Conservation (phyloP, 1,140 invertebrate genomes). For the Drosophila funebris region DNA sequence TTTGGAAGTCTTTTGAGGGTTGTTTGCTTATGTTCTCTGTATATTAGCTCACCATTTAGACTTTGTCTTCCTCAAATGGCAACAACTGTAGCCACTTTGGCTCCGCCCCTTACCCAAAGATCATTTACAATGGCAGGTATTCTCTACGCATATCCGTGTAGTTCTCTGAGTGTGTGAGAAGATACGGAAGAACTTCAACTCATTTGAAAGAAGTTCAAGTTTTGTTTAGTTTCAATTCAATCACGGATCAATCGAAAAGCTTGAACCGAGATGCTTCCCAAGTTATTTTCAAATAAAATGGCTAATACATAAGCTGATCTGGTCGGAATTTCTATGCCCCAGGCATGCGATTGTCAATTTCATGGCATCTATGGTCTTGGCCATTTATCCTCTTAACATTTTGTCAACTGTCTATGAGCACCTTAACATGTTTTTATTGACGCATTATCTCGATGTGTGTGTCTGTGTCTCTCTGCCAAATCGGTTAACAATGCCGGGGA, state of each 20-base stretch:
- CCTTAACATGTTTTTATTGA: conserved; percentile 76
- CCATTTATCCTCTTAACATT: conserved; percentile 26
- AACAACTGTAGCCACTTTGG: conserved; percentile 77
- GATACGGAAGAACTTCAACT: too few relatives aligned
- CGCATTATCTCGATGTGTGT: conserved; percentile 53
- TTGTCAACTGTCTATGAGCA: conserved; percentile 48
- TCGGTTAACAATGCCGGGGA: conserved; percentile 51
- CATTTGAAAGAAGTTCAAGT: too few relatives aligned
- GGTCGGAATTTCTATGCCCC: not conserved
- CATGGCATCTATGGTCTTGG: conserved; percentile 43
- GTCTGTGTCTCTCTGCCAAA: conserved; percentile 51
- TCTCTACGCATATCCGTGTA: not conserved
- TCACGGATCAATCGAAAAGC: too few relatives aligned
- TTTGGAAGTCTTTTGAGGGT: conserved; percentile 76
- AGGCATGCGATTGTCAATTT: conserved; percentile 33
- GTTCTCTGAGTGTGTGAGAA: not conserved
- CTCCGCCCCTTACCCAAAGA: conserved; percentile 72
- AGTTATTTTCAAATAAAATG: too few relatives aligned
- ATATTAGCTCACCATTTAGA: conserved; percentile 77
- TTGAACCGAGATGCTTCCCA: too few relatives aligned
- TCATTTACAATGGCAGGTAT: conserved; percentile 65
- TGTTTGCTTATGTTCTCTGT: conserved; percentile 52
- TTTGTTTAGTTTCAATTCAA: too few relatives aligned
- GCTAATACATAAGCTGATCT: too few relatives aligned
- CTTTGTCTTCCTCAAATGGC: conserved; percentile 42